Conservation (phyloP, 1,140 invertebrate genomes). For the Drosophila guanche region DNA sequence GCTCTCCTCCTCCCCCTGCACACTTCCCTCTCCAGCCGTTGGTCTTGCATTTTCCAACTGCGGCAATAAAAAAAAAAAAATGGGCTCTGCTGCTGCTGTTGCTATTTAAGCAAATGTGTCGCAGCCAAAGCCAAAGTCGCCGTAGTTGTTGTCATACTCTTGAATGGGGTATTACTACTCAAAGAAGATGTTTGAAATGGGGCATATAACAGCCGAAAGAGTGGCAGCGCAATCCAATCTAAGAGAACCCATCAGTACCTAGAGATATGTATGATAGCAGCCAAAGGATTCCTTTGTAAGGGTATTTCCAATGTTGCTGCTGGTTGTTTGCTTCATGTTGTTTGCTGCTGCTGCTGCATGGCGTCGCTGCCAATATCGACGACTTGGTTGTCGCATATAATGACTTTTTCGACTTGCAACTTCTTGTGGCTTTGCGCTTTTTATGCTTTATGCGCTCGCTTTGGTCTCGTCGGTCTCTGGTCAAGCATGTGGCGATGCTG, state of each 20-base stretch:
- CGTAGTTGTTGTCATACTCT: slow-evolving; percentile 5
- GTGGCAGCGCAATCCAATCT: no score
- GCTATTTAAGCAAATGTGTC: slow-evolving; percentile 81
- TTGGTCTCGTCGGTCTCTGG: slow-evolving; percentile 58
- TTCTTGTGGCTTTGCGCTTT: slow-evolving; percentile 69
- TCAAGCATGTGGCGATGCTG: slow-evolving; percentile 64
- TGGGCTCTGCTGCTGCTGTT: slow-evolving; percentile 53
- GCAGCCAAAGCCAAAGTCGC: slow-evolving; percentile 76
- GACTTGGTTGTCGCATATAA: slow-evolving; percentile 71
- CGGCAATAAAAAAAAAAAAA: slow-evolving; percentile 68
- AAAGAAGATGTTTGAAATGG: no score
- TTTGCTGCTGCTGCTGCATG: slow-evolving; percentile 34
- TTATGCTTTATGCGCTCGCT: slow-evolving; percentile 79
- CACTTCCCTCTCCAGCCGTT: slow-evolving; percentile 17
- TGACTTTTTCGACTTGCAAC: slow-evolving; percentile 78
- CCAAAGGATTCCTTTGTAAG: no score
- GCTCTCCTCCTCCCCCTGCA: slow-evolving; percentile 8
- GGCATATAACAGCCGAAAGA: no score
- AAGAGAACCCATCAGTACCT: no score
- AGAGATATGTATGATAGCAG: no score
- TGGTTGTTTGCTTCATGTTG: no score
- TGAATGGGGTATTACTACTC: no score
- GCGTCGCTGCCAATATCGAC: slow-evolving; percentile 45
- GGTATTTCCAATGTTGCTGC: no score
- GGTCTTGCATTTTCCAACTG: slow-evolving; percentile 67